phyloP scores from a whole-genome alignment of 2,113 vertebrate genomes.

The Urocolius indicus region DNA sequence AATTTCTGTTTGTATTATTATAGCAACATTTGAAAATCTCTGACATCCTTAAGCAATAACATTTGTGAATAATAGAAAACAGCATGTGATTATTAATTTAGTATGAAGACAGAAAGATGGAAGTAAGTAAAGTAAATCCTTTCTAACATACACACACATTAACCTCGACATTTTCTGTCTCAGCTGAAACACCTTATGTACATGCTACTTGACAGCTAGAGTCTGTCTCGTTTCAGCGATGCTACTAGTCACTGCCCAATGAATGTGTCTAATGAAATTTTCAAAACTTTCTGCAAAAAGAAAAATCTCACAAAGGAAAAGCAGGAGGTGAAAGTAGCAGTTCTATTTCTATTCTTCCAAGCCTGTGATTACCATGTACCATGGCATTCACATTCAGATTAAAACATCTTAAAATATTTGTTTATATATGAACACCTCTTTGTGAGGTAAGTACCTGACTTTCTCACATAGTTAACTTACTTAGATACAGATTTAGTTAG shows the following conservation, averaged over 20 bases:
- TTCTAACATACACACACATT: neutral
- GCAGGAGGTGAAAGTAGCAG: fast-evolving
- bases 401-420: neutral
- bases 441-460: neutral
- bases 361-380: neutral
- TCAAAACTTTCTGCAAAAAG: neutral
- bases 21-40: neutral
- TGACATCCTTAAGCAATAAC: neutral
- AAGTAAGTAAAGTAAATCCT: neutral
- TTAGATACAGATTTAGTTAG: neutral
- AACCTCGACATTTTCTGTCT: neutral
- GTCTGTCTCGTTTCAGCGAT: neutral
- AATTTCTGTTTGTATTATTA: neutral
- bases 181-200: neutral
- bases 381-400: neutral
- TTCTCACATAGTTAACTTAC: neutral
- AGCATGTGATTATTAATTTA: neutral
- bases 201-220: neutral
- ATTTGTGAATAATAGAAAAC: neutral
- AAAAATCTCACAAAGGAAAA: neutral
- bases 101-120: neutral
- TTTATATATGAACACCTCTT: neutral
- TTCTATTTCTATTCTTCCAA: neutral
- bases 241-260: neutral
- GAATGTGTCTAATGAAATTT: neutral